These are phyloP conservation scores for Pardalotus punctatus DNA, from an alignment of 2,113 vertebrate genomes.

Conservation along the genomic window DNA sequence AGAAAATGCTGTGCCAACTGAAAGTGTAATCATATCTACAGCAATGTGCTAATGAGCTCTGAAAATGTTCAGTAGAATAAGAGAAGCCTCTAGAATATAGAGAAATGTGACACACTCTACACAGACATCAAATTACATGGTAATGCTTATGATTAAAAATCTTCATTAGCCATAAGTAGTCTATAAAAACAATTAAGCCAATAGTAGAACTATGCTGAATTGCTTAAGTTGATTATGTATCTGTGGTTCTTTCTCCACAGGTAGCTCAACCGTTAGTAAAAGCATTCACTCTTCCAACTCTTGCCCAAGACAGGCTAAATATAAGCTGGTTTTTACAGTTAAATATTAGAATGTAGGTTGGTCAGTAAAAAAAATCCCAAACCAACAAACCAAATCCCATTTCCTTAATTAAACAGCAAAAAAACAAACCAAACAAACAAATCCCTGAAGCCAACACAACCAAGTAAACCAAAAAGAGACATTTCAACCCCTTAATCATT, in stretches of 20 bases:
- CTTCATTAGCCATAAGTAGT: not conserved
- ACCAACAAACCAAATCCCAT: not conserved
- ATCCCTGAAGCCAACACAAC: not conserved
- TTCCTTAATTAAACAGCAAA: not conserved
- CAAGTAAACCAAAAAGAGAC: not conserved
- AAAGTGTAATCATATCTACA: slow-evolving; percentile 69
- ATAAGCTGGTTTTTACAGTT: not conserved
- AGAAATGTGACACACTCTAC: not conserved
- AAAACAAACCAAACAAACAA: not conserved
- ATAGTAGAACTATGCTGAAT: not conserved
- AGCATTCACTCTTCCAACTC: not conserved
- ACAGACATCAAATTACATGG: not conserved
- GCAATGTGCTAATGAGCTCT: slow-evolving; percentile 68
- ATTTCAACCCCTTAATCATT: not conserved
- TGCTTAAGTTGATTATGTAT: not conserved
- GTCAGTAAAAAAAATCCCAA: not conserved
- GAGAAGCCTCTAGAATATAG: slow-evolving; percentile 29
- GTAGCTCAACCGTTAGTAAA: not conserved
- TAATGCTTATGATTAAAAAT: slow-evolving; percentile 13
- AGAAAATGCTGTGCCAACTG: slow-evolving; percentile 67
- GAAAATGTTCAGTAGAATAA: slow-evolving; percentile 57
- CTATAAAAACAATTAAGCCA: not conserved
- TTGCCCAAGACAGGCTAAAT: not conserved
- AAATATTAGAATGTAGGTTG: not conserved
- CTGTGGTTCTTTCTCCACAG: not conserved